A percentile compares a stretch with the other conserved stretches of the same genome.
phyloP scores from a whole-genome alignment of 2,888 invertebrate genomes.

The Ochropacha duplaris region DNA sequence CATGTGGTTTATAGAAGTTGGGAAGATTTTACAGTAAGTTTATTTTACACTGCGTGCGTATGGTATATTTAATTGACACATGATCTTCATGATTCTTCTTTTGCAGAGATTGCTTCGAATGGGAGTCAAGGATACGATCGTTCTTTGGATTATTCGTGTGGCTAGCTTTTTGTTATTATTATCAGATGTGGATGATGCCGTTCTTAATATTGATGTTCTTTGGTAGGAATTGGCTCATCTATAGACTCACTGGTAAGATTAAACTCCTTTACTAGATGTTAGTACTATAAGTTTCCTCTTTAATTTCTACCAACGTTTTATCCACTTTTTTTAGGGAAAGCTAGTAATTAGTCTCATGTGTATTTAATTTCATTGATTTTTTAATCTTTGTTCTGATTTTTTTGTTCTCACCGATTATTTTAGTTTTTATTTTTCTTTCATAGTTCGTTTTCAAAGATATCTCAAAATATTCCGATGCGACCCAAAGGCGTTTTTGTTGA shows the following conservation, averaged over 20 bases:
- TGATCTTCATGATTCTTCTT: conserved; percentile 10
- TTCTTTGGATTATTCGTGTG: conserved; percentile 92
- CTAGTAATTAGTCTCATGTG: no score
- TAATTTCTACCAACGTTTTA: background rate
- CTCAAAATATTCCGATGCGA: conserved; percentile 46
- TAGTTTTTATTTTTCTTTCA: conserved; percentile 34
- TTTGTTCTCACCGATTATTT: conserved; percentile 8
- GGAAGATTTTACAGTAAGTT: conserved; percentile 95
- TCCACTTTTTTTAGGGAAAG: background rate
- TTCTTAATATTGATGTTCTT: conserved; percentile 91
- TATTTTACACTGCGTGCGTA: background rate
- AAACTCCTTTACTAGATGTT: conserved; percentile 2
- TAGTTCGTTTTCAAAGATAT: conserved; percentile 59
- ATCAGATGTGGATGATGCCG: conserved; percentile 98
- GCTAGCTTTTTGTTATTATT: conserved; percentile 95
- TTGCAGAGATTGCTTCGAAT: conserved; percentile 96
- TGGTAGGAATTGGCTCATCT: conserved; percentile 80
- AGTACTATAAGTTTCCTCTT: background rate
- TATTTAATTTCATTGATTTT: no score
- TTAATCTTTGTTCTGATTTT: conserved; percentile 11
- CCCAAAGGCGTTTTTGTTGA: conserved; percentile 49
- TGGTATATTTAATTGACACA: no score
- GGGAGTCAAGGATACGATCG: conserved; percentile 95
- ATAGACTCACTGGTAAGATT: conserved; percentile 70
- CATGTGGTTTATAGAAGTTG: conserved; percentile 93